Percentiles rank a stretch among this genome's conserved stretches.
These are phyloP conservation scores for Thecophora atra DNA, from an alignment of 2,888 invertebrate species.

Conservation along the genomic window DNA sequence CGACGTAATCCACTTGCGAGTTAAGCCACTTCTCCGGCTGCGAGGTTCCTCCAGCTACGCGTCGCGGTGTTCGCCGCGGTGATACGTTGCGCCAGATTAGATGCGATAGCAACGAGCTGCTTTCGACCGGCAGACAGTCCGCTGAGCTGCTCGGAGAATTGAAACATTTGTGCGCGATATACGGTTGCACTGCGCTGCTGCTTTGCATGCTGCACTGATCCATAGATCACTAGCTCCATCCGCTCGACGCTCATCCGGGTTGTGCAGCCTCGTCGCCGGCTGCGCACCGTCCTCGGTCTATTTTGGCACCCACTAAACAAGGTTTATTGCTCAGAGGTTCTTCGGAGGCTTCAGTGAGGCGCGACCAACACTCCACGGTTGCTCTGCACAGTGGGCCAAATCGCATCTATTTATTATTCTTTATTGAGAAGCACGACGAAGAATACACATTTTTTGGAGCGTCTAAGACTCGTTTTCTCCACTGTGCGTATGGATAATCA, in stretches of 20 bases:
- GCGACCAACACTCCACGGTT: slow-evolving; percentile 19
- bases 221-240: no score
- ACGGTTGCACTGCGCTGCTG: slow-evolving; percentile 3
- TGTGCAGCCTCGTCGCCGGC: slow-evolving; percentile 29
- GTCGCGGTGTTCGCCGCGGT: slow-evolving; percentile 17
- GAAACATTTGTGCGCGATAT: slow-evolving; percentile 32
- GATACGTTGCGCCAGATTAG: slow-evolving; percentile 35
- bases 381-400: slow-evolving; percentile 12
- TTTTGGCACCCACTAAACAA: slow-evolving; percentile 33
- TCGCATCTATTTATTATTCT: background rate
- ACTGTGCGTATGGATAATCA: slow-evolving; percentile 20
- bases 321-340: slow-evolving; percentile 26
- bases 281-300: slow-evolving; percentile 10
- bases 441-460: background rate
- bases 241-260: slow-evolving; percentile 17
- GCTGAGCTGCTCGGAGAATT: slow-evolving; percentile 15
- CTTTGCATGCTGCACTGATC: background rate
- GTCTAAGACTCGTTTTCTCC: background rate
- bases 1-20: slow-evolving; percentile 30
- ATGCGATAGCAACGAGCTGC: slow-evolving; percentile 35
- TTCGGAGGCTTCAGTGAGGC: slow-evolving; percentile 23
- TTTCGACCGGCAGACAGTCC: slow-evolving; percentile 9
- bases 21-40: slow-evolving; percentile 25
- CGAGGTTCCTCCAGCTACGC: background rate
- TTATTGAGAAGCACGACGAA: background rate